Percentiles rank a stretch among this genome's conserved stretches.
Evolutionary conservation across 2,797 vertebrate genomes (phyloP).

Genomic region (Chelidonichthys spinosus): DNA sequence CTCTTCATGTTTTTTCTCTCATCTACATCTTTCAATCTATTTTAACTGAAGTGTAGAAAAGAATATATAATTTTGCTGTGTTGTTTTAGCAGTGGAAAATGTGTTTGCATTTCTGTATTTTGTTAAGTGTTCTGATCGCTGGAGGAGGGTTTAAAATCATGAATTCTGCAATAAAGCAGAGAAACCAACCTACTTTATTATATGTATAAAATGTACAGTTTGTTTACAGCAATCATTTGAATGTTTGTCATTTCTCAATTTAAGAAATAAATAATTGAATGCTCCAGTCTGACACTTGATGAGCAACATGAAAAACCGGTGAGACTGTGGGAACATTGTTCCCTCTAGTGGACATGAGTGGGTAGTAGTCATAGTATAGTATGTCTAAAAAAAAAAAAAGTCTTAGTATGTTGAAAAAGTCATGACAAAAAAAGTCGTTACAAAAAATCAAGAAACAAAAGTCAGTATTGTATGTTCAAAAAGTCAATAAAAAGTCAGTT

Average conservation of each 20-base stretch:
- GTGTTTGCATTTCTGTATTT: slow-evolving; percentile 69
- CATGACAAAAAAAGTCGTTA: too few species aligned
- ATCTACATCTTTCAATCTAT: slow-evolving; percentile 60
- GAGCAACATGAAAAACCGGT: neutral
- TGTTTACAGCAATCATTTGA: slow-evolving; percentile 86
- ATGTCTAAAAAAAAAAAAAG: neutral
- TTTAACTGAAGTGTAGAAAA: slow-evolving; percentile 76
- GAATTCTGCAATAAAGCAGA: slow-evolving; percentile 56
- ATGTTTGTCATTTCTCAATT: slow-evolving; percentile 81
- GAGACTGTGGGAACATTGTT: slow-evolving; percentile 27
- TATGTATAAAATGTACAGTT: slow-evolving; percentile 91
- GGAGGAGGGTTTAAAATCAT: slow-evolving; percentile 46
- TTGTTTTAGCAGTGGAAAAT: slow-evolving; percentile 71
- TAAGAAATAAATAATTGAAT: slow-evolving; percentile 83
- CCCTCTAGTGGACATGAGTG: slow-evolving; percentile 66
- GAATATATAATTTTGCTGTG: slow-evolving; percentile 84
- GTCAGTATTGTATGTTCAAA: too few species aligned
- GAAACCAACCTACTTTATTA: slow-evolving; percentile 62
- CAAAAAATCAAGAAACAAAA: too few species aligned
- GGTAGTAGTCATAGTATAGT: slow-evolving; percentile 26
- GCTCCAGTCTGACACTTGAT: slow-evolving; percentile 20
- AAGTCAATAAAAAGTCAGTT: too few species aligned
- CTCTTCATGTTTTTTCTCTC: slow-evolving; percentile 17
- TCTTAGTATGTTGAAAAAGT: neutral
- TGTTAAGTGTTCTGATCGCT: slow-evolving; percentile 49